Evolutionary conservation across 1,140 invertebrate species (phyloP), one percentile per base, ranked within the genome.

Genomic region (Heliothis subflexa): DNA sequence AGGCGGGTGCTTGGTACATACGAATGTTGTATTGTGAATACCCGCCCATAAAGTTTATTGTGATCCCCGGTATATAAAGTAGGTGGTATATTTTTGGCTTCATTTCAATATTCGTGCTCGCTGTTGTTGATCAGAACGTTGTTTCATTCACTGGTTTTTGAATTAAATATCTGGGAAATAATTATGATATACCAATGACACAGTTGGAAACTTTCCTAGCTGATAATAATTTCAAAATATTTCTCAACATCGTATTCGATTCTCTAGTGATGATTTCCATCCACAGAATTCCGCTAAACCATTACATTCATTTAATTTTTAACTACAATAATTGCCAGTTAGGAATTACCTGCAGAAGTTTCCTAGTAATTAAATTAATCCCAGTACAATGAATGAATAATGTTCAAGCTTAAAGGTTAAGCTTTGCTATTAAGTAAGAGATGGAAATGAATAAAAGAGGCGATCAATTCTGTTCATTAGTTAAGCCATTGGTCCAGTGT

Each of bases 391-490:
- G 49, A 57, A 55, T 66, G 61, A 77, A 77, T 77, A 77, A 77
- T 66, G 50, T 50, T 10, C 9, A 16, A 64, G 49, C 57, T 14
- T 68, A 77, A 77, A 52, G 59, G 61, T 50, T 64, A 77, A 64
- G 28, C 28, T 77, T 68, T 45, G 50, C 74, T 16, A 77, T 77
- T 77, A 66, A 40, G 40, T 62, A 61, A 49, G 16, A 21, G 28
- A 73, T 25, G 45, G 50, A 66, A 68, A 66, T 66, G 49, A 77
- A 66, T 77, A 55, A 77, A 77, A 77, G 61, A 76, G 40, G 74
- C 25, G 68, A 77, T 77, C 50, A 45, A 68, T 77, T 77, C 61
- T n/a, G 62, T 77, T 77, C 74, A 77, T 66, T 66, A 66, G 25
- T 21, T 73, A 12, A 73, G 47, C 25, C 50, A 28, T n/a, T 55